Percentiles rank a stretch among this genome's conserved stretches.
Evolutionary conservation across 2,113 vertebrate species (phyloP).

Genomic region (Charina bottae): DNA sequence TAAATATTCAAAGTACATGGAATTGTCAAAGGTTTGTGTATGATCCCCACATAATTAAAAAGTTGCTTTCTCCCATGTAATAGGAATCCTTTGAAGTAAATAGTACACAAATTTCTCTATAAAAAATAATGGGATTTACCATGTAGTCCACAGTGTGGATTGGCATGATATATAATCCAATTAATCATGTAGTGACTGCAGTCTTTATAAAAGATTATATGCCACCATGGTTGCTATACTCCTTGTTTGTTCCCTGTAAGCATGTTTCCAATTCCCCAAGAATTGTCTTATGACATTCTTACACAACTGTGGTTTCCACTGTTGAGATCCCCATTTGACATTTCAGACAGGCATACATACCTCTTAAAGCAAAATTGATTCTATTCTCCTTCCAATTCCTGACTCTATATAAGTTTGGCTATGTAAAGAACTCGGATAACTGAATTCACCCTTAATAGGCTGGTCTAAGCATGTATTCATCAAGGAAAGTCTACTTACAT

Average conservation of each 20-base stretch:
- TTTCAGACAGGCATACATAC: neutral
- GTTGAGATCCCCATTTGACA: neutral
- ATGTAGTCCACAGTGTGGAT: no score
- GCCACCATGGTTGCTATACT: neutral
- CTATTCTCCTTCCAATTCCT: neutral
- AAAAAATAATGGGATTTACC: neutral
- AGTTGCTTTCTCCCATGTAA: neutral
- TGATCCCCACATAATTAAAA: neutral
- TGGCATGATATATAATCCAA: no score
- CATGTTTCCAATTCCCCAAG: neutral
- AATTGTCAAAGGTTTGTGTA: neutral
- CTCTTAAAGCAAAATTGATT: neutral
- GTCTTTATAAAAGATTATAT: neutral
- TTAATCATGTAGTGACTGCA: neutral
- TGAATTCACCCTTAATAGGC: neutral
- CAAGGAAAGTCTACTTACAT: neutral
- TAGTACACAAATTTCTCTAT: neutral
- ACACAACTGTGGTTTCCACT: neutral
- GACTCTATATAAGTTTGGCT: neutral
- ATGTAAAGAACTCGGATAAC: neutral
- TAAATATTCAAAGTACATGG: neutral
- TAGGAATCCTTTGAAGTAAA: neutral
- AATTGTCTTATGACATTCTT: neutral
- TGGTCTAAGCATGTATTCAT: neutral
- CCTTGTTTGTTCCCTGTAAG: neutral